Evolutionary conservation across 1,140 invertebrate genomes (phyloP).

Genomic region (Monomorium pharaonis): DNA sequence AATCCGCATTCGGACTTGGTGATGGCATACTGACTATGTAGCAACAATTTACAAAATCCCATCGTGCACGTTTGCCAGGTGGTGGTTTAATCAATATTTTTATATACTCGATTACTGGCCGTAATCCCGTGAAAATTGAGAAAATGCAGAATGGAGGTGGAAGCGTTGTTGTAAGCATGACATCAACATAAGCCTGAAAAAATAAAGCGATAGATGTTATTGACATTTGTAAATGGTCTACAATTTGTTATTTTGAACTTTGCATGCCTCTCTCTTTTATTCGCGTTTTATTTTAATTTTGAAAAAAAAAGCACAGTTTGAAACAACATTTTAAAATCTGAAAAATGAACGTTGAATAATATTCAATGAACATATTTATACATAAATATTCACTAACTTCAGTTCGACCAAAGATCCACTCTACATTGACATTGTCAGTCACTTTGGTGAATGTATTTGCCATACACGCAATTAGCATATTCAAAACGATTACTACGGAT

Average conservation of each 20-base stretch:
- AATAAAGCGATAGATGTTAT: not conserved
- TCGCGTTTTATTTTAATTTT: not conserved
- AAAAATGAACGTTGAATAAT: not conserved
- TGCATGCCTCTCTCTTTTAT: not conserved
- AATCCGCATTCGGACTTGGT: not conserved
- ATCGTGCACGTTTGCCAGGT: slow-evolving; percentile 77
- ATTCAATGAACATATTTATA: too few relatives aligned
- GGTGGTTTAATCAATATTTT: slow-evolving; percentile 72
- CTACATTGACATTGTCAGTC: slow-evolving; percentile 86
- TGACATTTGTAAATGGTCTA: not conserved
- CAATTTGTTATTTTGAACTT: not conserved
- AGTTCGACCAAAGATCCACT: slow-evolving; percentile 87
- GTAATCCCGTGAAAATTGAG: slow-evolving; percentile 84
- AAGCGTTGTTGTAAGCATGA: slow-evolving; percentile 86
- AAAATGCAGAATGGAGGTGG: slow-evolving; percentile 87
- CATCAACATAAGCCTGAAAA: slow-evolving; percentile 85
- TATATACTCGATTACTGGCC: slow-evolving; percentile 82
- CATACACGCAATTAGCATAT: slow-evolving; percentile 93
- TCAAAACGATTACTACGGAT: slow-evolving; percentile 90
- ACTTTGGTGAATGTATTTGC: slow-evolving; percentile 90
- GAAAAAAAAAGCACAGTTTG: too few relatives aligned
- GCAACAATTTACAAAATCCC: slow-evolving; percentile 81
- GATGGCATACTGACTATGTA: slow-evolving; percentile 79
- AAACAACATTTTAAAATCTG: not conserved
- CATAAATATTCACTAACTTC: slow-evolving; percentile 75